A percentile compares a stretch with the other conserved stretches of the same genome.
phyloP scores from a whole-genome alignment of 1,140 invertebrate genomes.

The Eumaeus atala region DNA sequence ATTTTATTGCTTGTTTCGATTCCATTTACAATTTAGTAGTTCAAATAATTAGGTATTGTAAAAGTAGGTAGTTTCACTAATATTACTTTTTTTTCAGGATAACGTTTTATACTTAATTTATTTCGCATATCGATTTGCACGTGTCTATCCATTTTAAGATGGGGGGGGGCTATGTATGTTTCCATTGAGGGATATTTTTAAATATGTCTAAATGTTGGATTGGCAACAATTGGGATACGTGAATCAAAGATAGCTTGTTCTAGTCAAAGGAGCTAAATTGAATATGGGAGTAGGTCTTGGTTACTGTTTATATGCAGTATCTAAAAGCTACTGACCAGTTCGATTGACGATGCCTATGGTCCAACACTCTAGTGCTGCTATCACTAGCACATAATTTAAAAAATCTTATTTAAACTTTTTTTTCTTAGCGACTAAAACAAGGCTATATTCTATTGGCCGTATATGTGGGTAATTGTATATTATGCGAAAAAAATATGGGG shows the following conservation, averaged over 20 bases:
- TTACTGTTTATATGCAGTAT: too few species aligned
- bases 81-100: constrained; percentile 5
- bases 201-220: constrained; percentile 4
- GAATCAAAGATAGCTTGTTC: background rate
- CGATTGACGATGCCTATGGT: too few species aligned
- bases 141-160: constrained; percentile 8
- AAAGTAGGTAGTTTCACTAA: constrained; percentile 6
- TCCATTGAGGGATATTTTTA: too few species aligned
- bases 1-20: too few species aligned
- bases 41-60: background rate
- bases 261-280: too few species aligned
- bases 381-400: too few species aligned
- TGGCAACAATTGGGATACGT: background rate
- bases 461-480: constrained; percentile 6
- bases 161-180: background rate
- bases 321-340: too few species aligned
- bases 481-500: background rate
- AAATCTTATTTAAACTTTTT: too few species aligned
- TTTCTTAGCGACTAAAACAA: background rate
- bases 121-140: background rate
- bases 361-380: too few species aligned
- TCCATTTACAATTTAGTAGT: too few species aligned
- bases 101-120: background rate
- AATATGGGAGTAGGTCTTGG: too few species aligned
- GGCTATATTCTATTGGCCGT: constrained; percentile 1